Evolutionary conservation across 2,888 invertebrate genomes (phyloP).

Genomic region (Alcis repandata): DNA sequence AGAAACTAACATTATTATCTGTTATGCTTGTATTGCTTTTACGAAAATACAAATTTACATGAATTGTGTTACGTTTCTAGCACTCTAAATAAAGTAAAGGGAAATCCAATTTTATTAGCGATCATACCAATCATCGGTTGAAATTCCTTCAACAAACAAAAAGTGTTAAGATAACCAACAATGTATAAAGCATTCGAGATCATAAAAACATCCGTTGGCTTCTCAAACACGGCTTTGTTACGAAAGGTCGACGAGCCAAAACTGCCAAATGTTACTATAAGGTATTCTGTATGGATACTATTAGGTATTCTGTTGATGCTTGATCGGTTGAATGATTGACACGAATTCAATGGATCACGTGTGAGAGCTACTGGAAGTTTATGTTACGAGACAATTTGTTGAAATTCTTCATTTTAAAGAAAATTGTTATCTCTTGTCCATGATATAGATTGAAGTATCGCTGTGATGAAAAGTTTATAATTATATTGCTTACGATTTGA

Average conservation of each 20-base stretch:
- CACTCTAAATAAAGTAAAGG: neutral
- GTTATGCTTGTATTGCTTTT: too few relatives aligned
- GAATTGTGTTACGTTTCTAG: neutral
- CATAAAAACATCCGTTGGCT: conserved; percentile 41
- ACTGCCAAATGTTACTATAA: conserved; percentile 30
- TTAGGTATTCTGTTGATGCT: conserved; percentile 28
- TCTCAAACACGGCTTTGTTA: conserved; percentile 41
- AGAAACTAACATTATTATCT: too few relatives aligned
- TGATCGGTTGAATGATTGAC: conserved; percentile 39
- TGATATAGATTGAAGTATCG: too few relatives aligned
- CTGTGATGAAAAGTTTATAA: too few relatives aligned
- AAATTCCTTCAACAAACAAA: conserved; percentile 8
- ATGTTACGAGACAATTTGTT: conserved; percentile 11
- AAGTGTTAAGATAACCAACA: conserved; percentile 37
- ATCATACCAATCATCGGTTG: conserved; percentile 9
- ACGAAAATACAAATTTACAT: too few relatives aligned
- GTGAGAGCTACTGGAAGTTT: conserved; percentile 7
- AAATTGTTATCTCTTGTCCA: too few relatives aligned
- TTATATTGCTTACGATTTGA: too few relatives aligned
- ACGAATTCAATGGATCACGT: conserved; percentile 34
- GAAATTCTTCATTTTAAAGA: too few relatives aligned
- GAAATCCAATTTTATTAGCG: conserved; percentile 4
- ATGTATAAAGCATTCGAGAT: conserved; percentile 29
- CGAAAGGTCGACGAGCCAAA: conserved; percentile 45
- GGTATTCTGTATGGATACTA: too few relatives aligned